Percentiles rank a stretch among this genome's conserved stretches.
These are phyloP conservation scores for Campylomormyrus tamandua DNA, from an alignment of 2,113 vertebrate species.

Conservation along the genomic window DNA sequence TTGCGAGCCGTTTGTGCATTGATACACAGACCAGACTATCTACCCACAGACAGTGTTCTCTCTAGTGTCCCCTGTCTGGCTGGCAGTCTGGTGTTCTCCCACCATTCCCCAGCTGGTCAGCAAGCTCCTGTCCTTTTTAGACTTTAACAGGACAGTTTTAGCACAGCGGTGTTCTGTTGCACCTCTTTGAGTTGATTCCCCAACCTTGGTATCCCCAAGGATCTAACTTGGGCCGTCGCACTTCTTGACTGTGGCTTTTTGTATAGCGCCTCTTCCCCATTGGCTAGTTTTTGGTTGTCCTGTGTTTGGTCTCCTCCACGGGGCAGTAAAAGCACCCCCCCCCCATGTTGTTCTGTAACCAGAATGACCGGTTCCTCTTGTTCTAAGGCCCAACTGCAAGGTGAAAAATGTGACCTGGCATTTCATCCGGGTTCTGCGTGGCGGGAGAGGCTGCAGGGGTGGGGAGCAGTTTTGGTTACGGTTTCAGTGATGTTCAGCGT, in stretches of 20 bases:
- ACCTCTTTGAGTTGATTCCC: neutral
- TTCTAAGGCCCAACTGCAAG: neutral
- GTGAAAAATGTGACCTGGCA: neutral
- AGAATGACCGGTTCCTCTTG: neutral
- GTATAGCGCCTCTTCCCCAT: neutral
- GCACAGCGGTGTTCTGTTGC: neutral
- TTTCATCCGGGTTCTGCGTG: neutral
- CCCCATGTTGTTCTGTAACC: neutral
- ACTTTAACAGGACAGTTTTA: neutral
- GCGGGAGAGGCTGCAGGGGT: neutral
- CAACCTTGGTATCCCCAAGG: neutral
- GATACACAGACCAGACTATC: neutral
- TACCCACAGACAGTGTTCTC: neutral
- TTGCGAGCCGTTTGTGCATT: neutral
- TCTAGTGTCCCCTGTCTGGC: neutral
- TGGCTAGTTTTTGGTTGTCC: neutral
- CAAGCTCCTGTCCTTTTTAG: neutral
- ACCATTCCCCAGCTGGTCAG: neutral
- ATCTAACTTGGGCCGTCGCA: neutral
- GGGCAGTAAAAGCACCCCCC: neutral
- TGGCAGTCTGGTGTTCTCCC: neutral
- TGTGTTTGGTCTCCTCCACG: neutral
- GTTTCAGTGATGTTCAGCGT: neutral
- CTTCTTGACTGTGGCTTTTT: neutral
- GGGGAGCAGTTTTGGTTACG: neutral